A percentile compares a stretch with the other conserved stretches of the same genome.
These are phyloP conservation scores for Hafferia zeledoni DNA, from an alignment of 2,797 vertebrate genomes.

Conservation along the genomic window DNA sequence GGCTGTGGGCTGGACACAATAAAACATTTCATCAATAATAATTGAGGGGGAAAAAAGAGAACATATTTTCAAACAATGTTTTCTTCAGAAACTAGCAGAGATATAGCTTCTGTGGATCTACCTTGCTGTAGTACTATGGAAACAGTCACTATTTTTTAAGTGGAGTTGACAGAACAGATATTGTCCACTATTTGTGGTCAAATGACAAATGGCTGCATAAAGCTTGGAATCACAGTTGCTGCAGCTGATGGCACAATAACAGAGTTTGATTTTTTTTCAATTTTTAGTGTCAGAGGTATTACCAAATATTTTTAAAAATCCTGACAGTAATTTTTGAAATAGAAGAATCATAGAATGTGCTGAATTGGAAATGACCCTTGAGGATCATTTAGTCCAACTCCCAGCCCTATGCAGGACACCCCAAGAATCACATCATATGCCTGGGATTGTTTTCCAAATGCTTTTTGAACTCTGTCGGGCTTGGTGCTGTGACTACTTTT, in stretches of 20 bases:
- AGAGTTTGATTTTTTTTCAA: neutral
- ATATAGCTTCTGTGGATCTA: neutral
- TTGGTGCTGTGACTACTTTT: neutral
- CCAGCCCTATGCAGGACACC: neutral
- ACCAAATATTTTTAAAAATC: neutral
- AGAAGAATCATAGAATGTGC: neutral
- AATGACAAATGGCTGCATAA: neutral
- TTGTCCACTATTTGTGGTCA: neutral
- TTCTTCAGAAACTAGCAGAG: neutral
- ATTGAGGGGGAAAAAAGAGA: accelerated
- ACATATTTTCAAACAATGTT: neutral
- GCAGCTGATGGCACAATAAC: neutral
- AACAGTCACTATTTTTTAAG: neutral
- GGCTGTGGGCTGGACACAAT: neutral
- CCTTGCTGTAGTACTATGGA: neutral
- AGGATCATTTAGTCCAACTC: accelerated
- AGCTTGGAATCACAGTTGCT: neutral
- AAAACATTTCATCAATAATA: neutral
- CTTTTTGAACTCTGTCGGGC: neutral
- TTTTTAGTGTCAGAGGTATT: neutral
- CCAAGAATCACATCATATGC: neutral
- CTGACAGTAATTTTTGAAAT: neutral
- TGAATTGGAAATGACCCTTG: neutral
- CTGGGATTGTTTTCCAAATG: neutral
- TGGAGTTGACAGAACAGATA: neutral